Base-by-base conservation (phyloP, 2,797 vertebrate genomes). In the Ceryle rudis region DNA sequence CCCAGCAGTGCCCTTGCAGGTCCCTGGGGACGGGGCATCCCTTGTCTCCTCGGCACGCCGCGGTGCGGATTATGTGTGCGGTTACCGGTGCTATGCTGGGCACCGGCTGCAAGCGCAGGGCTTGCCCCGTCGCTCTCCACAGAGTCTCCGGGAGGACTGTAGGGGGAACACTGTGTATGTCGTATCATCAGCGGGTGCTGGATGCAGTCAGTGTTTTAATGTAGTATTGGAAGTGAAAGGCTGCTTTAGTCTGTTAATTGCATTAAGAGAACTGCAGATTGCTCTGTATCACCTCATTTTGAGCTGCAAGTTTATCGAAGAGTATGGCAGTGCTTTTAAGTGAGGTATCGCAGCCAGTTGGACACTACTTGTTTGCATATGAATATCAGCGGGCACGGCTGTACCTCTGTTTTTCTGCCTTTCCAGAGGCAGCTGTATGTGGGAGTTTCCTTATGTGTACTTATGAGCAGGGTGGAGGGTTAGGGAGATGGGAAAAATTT, bases 181-280 rank as follows among this genome's bases (percentile, higher is more conserved):
- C 58, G 3, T 91, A 80, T 87, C 75, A 35, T 51, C 64, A 11
- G 90, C 31, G 74, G 51, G 42, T 49, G 46, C 69, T 77, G 84
- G 55, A 60, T 92, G 47, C 80, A 77, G 0, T 95, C 85, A 85
- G 49, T 81, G 49, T 92, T 82, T 74, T 87, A 93, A 93, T 93
- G 85, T 93, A 80, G 57, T 71, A 61, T 74, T 96, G 94, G 80
- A 83, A 83, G 62, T 82, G 96, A 97, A 96, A 95, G 81, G 69
- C 82, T 9, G 31, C 91, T 96, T 94, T 95, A 96, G 95, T 96
- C 83, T 96, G 82, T 87, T 97, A 97, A 97, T 89, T 95, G 64
- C 85, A 41, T 88, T 97, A 96, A 95, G 94, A 94, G 86, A 86
- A 75, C 8, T 31, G 70, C 89, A 91, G 92, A 95, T 90, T 95